phyloP scores from a whole-genome alignment of 2,888 invertebrate species.

The Ophioninae sp. region DNA sequence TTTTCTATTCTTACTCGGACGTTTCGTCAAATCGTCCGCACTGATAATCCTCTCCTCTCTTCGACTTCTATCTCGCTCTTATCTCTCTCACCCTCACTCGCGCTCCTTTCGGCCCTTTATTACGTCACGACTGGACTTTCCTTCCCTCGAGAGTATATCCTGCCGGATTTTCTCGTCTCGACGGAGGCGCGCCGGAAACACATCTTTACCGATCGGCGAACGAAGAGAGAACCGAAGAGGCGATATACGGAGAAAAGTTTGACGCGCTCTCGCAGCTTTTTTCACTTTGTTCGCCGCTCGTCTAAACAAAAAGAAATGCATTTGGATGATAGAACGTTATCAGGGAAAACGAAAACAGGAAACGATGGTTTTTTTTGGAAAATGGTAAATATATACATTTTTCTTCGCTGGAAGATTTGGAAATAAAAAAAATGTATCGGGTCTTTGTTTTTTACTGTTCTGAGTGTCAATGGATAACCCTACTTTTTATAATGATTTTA shows the following conservation, averaged over 20 bases:
- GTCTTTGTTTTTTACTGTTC: no score
- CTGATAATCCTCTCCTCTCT: constrained; percentile 39
- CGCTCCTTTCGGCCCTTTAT: constrained; percentile 55
- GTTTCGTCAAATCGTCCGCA: constrained; percentile 21
- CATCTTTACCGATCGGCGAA: constrained; percentile 62
- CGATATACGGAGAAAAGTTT: background rate
- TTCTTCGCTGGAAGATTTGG: background rate
- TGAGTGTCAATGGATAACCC: no score
- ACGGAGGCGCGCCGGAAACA: constrained; percentile 43
- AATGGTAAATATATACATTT: background rate
- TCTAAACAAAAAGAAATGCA: constrained; percentile 23
- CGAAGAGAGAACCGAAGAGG: constrained; percentile 30
- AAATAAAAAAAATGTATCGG: background rate
- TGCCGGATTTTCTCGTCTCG: constrained; percentile 65
- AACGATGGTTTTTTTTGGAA: background rate
- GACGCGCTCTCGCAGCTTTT: background rate
- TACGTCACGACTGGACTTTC: constrained; percentile 73
- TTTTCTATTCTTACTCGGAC: constrained; percentile 14
- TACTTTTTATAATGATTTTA: background rate
- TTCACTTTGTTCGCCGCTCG: background rate
- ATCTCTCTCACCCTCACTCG: background rate
- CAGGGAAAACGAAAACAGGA: background rate
- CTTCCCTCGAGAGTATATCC: constrained; percentile 68
- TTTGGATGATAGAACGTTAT: background rate
- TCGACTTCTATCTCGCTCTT: background rate